These are phyloP conservation scores for Gouania willdenowi DNA, from an alignment of 2,797 vertebrate genomes.

Conservation along the genomic window DNA sequence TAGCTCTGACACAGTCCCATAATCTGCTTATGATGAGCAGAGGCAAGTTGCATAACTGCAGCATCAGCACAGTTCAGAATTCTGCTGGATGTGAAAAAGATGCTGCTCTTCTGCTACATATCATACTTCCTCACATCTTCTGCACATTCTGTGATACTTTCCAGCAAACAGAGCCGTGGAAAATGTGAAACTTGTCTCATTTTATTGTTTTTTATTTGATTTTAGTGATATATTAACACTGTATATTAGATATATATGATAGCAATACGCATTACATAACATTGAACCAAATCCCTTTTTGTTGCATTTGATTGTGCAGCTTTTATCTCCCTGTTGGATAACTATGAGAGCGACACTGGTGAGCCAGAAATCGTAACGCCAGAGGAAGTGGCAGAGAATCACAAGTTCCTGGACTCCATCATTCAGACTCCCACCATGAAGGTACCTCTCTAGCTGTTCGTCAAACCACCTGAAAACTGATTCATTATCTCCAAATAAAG, in stretches of 20 bases:
- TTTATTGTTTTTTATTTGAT: too few relatives aligned
- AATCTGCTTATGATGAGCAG: constrained; percentile 54
- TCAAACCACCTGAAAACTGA: too few relatives aligned
- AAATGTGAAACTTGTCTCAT: neutral
- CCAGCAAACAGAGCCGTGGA: neutral
- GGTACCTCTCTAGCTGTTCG: constrained; percentile 42
- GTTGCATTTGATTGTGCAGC: constrained; percentile 51
- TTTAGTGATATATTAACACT: too few relatives aligned
- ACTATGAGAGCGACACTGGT: constrained; percentile 79
- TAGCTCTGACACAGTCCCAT: constrained; percentile 28
- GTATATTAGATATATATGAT: too few relatives aligned
- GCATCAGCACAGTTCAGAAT: constrained; percentile 12
- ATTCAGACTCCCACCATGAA: constrained; percentile 75
- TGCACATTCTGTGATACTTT: neutral
- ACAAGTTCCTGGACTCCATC: constrained; percentile 77
- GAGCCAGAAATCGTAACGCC: constrained; percentile 79
- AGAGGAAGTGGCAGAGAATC: constrained; percentile 78
- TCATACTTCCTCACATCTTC: neutral
- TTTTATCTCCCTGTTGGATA: constrained; percentile 82
- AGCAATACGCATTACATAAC: neutral
- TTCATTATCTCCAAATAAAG: too few relatives aligned
- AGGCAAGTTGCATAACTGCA: constrained; percentile 38
- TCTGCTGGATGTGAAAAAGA: constrained; percentile 1
- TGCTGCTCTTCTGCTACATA: constrained; percentile 5
- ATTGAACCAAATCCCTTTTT: neutral